phyloP scores from a whole-genome alignment of 2,888 invertebrate genomes.

The Byasa hedistus region DNA sequence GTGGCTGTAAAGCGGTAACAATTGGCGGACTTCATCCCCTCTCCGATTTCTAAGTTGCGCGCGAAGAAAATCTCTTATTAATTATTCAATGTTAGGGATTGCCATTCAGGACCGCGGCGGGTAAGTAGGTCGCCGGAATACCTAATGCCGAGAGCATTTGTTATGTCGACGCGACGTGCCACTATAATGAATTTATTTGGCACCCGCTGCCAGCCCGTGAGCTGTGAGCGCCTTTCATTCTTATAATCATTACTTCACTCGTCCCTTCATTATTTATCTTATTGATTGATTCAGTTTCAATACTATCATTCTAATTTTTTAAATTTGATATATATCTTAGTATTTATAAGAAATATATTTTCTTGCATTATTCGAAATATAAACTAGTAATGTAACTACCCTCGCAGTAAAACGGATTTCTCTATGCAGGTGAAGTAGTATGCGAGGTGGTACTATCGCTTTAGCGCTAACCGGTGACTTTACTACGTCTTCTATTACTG shows the following conservation, averaged over 20 bases:
- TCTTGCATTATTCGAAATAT: neutral
- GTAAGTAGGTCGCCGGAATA: slow-evolving; percentile 35
- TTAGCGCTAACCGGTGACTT: neutral
- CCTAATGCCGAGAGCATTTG: slow-evolving; percentile 26
- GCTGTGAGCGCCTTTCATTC: slow-evolving; percentile 16
- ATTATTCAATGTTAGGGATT: slow-evolving; percentile 31
- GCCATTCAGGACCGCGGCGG: slow-evolving; percentile 24
- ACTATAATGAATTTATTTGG: slow-evolving; percentile 31
- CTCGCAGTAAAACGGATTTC: neutral
- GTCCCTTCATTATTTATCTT: neutral
- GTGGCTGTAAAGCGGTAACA: slow-evolving; percentile 12
- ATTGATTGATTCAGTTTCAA: neutral
- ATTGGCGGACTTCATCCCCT: slow-evolving; percentile 12
- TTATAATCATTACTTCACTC: slow-evolving; percentile 20
- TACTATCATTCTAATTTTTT: neutral
- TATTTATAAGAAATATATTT: too few species aligned
- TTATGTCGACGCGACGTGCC: slow-evolving; percentile 25
- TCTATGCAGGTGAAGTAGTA: neutral
- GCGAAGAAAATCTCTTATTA: slow-evolving; percentile 30
- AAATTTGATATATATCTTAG: too few species aligned
- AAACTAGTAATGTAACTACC: neutral
- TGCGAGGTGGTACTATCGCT: neutral
- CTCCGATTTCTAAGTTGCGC: slow-evolving; percentile 25
- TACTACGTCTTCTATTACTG: slow-evolving; percentile 11
- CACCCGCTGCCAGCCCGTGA: slow-evolving; percentile 18